Percentiles rank a stretch among this genome's conserved stretches.
These are phyloP conservation scores for Rugalucina vietnamica DNA, from an alignment of 2,888 invertebrate species.

Conservation along the genomic window DNA sequence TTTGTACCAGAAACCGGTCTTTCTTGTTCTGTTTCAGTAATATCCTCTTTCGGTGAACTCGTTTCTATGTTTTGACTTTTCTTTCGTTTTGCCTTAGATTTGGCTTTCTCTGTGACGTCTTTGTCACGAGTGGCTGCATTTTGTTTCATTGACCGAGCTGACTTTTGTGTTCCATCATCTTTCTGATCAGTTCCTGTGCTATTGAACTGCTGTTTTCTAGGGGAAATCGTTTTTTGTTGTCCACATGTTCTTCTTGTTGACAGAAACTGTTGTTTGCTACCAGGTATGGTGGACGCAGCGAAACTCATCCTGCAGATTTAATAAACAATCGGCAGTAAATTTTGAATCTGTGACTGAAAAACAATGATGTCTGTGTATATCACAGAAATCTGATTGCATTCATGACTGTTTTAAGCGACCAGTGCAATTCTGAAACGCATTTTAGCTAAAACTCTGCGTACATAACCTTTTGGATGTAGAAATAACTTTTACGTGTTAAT, in stretches of 20 bases:
- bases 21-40: not conserved
- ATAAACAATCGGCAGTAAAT: too few species aligned
- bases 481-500: too few species aligned
- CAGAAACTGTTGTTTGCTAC: not conserved
- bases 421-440: too few species aligned
- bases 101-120: not conserved
- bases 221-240: not conserved
- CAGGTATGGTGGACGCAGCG: not conserved
- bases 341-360: too few species aligned
- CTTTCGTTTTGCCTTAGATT: not conserved
- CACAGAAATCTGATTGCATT: too few species aligned
- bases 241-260: not conserved
- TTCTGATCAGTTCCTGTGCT: not conserved
- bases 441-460: too few species aligned
- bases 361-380: too few species aligned
- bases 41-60: not conserved
- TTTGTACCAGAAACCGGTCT: not conserved
- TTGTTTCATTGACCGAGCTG: not conserved
- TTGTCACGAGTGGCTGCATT: not conserved
- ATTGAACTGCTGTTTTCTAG: not conserved
- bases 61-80: not conserved
- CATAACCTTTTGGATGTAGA: too few species aligned
- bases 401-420: too few species aligned
- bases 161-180: not conserved
- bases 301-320: not conserved